Evolutionary conservation across 2,888 invertebrate genomes (phyloP), one percentile per base, ranked within the genome.

Genomic region (Psylliodes chrysocephalus): DNA sequence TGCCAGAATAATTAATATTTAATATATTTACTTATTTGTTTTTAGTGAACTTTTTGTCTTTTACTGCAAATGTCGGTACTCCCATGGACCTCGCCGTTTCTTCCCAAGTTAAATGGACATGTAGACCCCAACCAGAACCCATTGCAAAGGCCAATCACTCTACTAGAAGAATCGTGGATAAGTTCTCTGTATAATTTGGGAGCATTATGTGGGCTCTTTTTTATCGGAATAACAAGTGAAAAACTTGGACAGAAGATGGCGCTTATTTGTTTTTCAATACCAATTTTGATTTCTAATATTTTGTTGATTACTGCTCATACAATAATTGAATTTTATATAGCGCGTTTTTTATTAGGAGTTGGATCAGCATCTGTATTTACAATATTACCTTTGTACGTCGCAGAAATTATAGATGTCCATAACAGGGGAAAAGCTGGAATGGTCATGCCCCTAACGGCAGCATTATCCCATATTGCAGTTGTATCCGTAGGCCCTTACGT

Each of bases 381-480:
- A 0, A 87, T 90, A 1, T 87, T 89, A 0, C 94, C 95, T 0
- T 90, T 94, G 86, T 96, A 95, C 82, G 88, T 94, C 63, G 92
- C 92, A 44, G 95, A 96, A 82, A 92, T 94, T 30, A 88, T 94
- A 3, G 90, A 93, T 84, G 88, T 90, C 56, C 89, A 90, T 19
- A 87, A 90, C 12, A 85, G 96, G 64, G 95, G 95, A 0, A 57
- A 60, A 1, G 63, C 70, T 8, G 70, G 71, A 0, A 59, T 68
- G 28, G 57, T 70, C n/a, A 59, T 73, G 60, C 56, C 68, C 1
- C 57, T 74, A 1, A 67, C 70, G 51, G 19, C 71, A 2, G 40
- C 68, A 0, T 15, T 60, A 2, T 69, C 69, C 10, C 68, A 71
- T 25, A 33, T 73, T 10, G 54, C 71, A 5, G 49, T 66, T 1